Evolutionary conservation across 1,140 invertebrate genomes (phyloP), one percentile per base, ranked within the genome.

Genomic region (Lepidotrigona ventralis): DNA sequence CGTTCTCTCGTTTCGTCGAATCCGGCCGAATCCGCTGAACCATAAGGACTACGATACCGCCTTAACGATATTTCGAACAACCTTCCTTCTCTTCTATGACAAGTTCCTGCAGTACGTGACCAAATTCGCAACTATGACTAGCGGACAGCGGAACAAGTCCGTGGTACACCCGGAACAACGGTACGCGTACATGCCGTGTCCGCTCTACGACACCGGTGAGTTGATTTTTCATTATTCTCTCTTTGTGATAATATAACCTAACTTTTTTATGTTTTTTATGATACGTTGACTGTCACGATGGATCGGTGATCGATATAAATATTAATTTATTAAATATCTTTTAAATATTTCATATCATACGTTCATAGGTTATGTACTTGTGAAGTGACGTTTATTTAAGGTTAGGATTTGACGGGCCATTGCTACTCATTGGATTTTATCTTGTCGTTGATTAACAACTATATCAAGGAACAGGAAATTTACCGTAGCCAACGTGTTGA

Each of bases 161-260:
- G 84, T 90, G 33, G 90, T 91, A 4, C 85, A 92, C 29, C 87
- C 90, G 2, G 86, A 90, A 68, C 91, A 93, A 71, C 86, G 90
- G 11, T 94, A 93, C 70, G 87, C 86, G 29, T 94, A 94, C 76
- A 92, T 92, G 88, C 92, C 93, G 3, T 94, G 93, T 79, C 93
- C 93, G 11, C 60, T 93, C 1, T 89, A 93, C 72, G 93, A 94
- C 51, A 84, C 89, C 14, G 90, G 91, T 92, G 77, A 93, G 91
- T 85, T 3, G 23, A 66, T 12, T 0, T 21, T 74, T 9, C n/a
- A 58, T 15, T 23, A 4, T 11, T 19, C 21, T 9, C 15, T 23
- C 9, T n/a, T 17, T 26, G 0, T 8, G 39, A 46, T 46, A 6
- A 46, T 46, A 46, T 46, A 46, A 46, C 39, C 8, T 46, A 0